Base-by-base conservation (phyloP, 2,888 invertebrate genomes). In the Choreutis nemorana region DNA sequence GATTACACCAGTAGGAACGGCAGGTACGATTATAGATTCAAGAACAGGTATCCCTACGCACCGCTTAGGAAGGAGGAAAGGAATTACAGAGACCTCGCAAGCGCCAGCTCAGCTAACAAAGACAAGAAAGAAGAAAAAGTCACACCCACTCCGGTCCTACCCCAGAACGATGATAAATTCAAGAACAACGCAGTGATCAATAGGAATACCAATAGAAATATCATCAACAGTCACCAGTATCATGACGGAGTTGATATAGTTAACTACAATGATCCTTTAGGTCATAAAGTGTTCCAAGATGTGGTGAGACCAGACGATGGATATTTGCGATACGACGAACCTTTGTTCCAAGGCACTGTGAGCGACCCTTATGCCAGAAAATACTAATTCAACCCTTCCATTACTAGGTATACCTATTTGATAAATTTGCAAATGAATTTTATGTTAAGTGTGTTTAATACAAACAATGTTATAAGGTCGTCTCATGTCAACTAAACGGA, bases 101-200 rank as follows among this genome's bases (percentile, higher is more conserved):
- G 67, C 6, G 71, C 80, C 2, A 67, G 71, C 2, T 64, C 71
- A 3, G 53, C 50, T 4, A 53, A 46, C 9, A 77, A 73, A 36
- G 77, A 78, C 21, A 77, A 77, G 37, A 73, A 71, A 41, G 77
- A 75, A 2, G 73, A 73, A 13, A 73, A 77, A 42, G 71, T 78
- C 1, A 75, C 79, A 3, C 72, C 77, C n/a, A 68, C 71, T 6
- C 70, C 78, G 1, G 50, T 72, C 16, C 32, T 73, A 9, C 77
- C 79, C 2, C 62, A 72, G 30, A 75, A 75, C 33, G 71, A 72
- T 9, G 72, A 75, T 7, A 64, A 58, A 26, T 58, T 49, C 7
- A 47, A 46, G 18, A 47, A 41, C 4, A 48, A 45, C 23, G 32
- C 31, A 23, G 46, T 36, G 30, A 58, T 45, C 4, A 48, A 53